Percentiles rank a stretch among this genome's conserved stretches.
These are phyloP conservation scores for Epinotia ramella DNA, from an alignment of 2,888 invertebrate species.

Conservation along the genomic window DNA sequence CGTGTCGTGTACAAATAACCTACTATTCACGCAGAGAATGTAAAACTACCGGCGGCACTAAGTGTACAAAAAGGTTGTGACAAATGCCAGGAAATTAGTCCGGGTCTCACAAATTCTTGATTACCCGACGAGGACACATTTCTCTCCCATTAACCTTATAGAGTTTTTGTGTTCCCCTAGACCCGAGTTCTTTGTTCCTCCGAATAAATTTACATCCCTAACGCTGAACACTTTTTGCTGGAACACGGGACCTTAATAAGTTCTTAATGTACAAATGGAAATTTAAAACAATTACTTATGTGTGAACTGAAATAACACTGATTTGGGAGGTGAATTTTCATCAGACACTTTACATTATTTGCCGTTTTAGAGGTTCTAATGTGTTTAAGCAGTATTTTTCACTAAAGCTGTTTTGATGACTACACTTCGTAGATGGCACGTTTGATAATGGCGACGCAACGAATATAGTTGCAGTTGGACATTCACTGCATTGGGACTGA, in stretches of 20 bases:
- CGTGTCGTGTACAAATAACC: constrained; percentile 26
- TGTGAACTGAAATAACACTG: constrained; percentile 43
- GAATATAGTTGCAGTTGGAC: neutral
- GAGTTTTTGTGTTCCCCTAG: constrained; percentile 70
- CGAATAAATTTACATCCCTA: constrained; percentile 81
- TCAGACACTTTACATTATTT: constrained; percentile 28
- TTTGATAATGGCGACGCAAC: neutral
- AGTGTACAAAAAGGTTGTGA: constrained; percentile 57
- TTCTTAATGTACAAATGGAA: constrained; percentile 69
- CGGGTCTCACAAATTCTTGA: constrained; percentile 63
- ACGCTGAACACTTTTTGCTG: constrained; percentile 70
- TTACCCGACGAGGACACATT: constrained; percentile 67
- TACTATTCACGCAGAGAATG: constrained; percentile 26
- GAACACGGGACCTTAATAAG: constrained; percentile 65
- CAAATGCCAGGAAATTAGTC: constrained; percentile 64
- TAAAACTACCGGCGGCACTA: constrained; percentile 35
- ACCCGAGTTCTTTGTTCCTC: constrained; percentile 67
- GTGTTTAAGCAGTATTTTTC: neutral
- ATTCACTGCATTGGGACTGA: neutral
- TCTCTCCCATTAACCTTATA: constrained; percentile 63
- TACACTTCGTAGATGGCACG: no score
- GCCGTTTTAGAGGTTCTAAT: constrained; percentile 8
- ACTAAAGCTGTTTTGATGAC: neutral
- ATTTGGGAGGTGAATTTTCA: constrained; percentile 15
- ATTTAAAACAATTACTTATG: constrained; percentile 61